Evolutionary conservation across 2,113 vertebrate genomes (phyloP).

Genomic region (Tupaia tana): DNA sequence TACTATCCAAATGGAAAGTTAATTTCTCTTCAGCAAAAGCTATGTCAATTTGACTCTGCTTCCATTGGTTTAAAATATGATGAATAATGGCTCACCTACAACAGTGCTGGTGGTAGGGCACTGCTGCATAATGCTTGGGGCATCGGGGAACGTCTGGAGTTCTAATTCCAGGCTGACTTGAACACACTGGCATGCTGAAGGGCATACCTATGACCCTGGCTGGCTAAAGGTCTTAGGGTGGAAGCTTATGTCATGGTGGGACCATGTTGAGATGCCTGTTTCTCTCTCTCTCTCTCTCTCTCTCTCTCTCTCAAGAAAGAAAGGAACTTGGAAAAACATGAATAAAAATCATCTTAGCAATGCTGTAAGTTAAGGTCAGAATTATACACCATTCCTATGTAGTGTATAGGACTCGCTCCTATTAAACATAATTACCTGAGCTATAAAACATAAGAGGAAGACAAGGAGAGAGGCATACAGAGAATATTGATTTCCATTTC

Average conservation of each 20-base stretch:
- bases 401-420: neutral
- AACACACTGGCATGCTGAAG: no score
- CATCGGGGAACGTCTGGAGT: no score
- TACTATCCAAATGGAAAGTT: neutral
- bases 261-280: no score
- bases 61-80: conserved; percentile 15
- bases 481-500: neutral
- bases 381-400: neutral
- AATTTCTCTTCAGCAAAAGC: neutral
- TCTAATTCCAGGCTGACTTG: no score
- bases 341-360: neutral
- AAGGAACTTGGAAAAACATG: neutral
- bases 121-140: no score
- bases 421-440: neutral
- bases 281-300: no score
- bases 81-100: neutral
- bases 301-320: no score
- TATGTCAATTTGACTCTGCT: neutral
- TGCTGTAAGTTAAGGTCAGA: neutral
- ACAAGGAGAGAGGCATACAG: neutral
- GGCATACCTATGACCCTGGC: no score
- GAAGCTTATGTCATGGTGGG: no score
- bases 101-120: no score
- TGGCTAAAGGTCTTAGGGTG: no score
- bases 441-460: neutral